Base-by-base conservation (phyloP, 2,797 vertebrate genomes). In the Sebastiscus tertius region DNA sequence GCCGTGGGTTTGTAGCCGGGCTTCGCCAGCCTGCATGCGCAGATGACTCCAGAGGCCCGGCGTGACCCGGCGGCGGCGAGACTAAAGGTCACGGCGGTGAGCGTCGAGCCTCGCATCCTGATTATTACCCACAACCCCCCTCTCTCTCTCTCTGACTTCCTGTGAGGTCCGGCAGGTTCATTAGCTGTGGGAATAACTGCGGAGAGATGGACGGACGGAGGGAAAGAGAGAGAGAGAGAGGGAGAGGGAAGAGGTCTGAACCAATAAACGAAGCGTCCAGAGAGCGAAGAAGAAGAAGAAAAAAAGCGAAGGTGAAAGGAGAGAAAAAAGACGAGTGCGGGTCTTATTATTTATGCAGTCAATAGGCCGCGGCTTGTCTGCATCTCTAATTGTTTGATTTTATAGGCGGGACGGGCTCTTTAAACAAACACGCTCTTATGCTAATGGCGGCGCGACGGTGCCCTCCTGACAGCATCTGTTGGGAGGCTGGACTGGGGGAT, bases 341-440 rank as follows among this genome's bases (percentile, higher is more conserved):
- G 72, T 87, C 94, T 94, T 90, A 97, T 98, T 97, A 98, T 97
- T 98, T 96, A 98, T 98, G 96, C 97, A 97, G 97, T 97, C 96
- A 96, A 97, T 96, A 97, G 84, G 75, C 95, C 94, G 92, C 95
- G 94, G 93, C 96, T 97, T 96, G 96, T 98, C 97, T 98, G 97
- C 97, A 97, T 97, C 97, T 96, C 96, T 98, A 99, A 98, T 98
- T 98, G 97, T 98, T 98, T 98, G 97, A 97, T 98, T 98, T 97
- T 96, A 96, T 95, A 96, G 96, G 96, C 96, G 95, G 96, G 96
- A 75, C 70, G 36, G 77, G 73, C 80, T 97, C 97, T 97, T 99
- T 98, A 98, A 98, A 98, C 97, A 99, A 99, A 99, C 97, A 98
- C 97, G 94, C 96, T 97, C 96, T 77, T 96, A 98, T 99, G 97